Conservation (phyloP, 2,888 invertebrate genomes). For the Tetrapedia diversipes region DNA sequence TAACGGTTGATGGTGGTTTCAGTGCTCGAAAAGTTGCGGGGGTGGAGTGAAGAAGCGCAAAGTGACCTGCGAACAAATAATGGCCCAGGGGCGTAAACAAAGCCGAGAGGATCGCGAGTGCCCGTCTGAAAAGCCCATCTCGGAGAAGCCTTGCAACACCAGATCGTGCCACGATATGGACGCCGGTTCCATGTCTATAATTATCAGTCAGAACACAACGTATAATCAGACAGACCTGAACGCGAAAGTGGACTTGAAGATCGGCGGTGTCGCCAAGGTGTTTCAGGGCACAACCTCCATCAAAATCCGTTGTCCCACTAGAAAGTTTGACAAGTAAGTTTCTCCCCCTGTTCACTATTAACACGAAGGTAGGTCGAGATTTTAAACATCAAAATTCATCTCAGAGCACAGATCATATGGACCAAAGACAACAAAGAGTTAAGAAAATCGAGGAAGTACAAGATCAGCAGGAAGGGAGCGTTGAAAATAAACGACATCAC, state of each 20-base stretch:
- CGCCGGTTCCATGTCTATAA: slow-evolving; percentile 89
- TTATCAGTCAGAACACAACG: slow-evolving; percentile 89
- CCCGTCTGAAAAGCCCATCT: slow-evolving; percentile 89
- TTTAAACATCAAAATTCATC: slow-evolving; percentile 10
- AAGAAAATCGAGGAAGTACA: slow-evolving; percentile 91
- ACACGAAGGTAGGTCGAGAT: too few species aligned
- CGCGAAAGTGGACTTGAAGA: slow-evolving; percentile 91
- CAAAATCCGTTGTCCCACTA: slow-evolving; percentile 97
- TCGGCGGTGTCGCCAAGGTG: slow-evolving; percentile 95
- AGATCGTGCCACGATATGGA: slow-evolving; percentile 88
- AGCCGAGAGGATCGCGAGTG: slow-evolving; percentile 91
- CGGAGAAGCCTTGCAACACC: slow-evolving; percentile 93
- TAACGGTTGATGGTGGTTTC: slow-evolving; percentile 35
- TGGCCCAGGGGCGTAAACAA: slow-evolving; percentile 96
- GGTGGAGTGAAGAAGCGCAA: slow-evolving; percentile 94
- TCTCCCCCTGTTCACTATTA: not conserved
- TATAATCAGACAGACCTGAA: slow-evolving; percentile 93
- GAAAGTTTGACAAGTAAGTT: slow-evolving; percentile 86
- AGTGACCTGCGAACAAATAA: slow-evolving; percentile 93
- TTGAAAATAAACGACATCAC: slow-evolving; percentile 92
- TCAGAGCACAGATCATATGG: slow-evolving; percentile 93
- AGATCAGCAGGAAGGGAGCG: slow-evolving; percentile 96
- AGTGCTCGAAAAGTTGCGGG: slow-evolving; percentile 97
- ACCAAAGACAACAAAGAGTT: slow-evolving; percentile 92
- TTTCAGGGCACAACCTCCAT: slow-evolving; percentile 93